A percentile compares a stretch with the other conserved stretches of the same genome.
phyloP scores from a whole-genome alignment of 2,797 vertebrate genomes.

The Crax fasciolata region DNA sequence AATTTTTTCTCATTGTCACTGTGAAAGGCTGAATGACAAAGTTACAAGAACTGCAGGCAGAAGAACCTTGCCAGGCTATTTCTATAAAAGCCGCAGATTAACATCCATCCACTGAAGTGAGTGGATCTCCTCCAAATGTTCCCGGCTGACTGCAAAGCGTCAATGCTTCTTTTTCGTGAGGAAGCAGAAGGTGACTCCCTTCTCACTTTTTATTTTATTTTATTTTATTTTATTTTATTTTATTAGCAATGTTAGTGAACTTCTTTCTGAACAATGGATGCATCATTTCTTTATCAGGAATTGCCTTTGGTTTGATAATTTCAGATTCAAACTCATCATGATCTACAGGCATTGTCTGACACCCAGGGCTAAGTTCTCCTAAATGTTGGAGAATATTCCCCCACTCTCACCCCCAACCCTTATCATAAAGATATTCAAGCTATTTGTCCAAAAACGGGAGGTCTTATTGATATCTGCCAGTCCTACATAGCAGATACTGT shows the following conservation, averaged over 20 bases:
- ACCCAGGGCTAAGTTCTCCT: not conserved
- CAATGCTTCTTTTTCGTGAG: not conserved
- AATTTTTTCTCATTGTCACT: not conserved
- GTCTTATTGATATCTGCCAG: not conserved
- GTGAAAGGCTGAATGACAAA: not conserved
- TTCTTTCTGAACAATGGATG: not conserved
- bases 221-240: not conserved
- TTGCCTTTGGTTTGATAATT: not conserved
- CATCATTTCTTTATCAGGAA: not conserved
- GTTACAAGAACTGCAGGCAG: not conserved
- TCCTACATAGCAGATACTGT: not conserved
- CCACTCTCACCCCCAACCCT: accelerated
- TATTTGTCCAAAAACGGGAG: not conserved
- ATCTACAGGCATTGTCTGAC: not conserved
- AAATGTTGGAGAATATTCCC: not conserved
- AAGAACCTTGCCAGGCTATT: not conserved
- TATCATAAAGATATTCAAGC: not conserved
- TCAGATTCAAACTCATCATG: not conserved
- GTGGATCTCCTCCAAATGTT: not conserved
- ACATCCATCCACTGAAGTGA: not conserved
- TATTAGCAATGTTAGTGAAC: not conserved
- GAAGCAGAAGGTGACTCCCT: not conserved
- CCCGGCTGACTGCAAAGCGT: not conserved
- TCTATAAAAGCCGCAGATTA: not conserved
- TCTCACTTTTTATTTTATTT: too few relatives aligned